Percentiles rank a stretch among this genome's conserved stretches.
Evolutionary conservation across 2,113 vertebrate genomes (phyloP).

Genomic region (Apus apus): DNA sequence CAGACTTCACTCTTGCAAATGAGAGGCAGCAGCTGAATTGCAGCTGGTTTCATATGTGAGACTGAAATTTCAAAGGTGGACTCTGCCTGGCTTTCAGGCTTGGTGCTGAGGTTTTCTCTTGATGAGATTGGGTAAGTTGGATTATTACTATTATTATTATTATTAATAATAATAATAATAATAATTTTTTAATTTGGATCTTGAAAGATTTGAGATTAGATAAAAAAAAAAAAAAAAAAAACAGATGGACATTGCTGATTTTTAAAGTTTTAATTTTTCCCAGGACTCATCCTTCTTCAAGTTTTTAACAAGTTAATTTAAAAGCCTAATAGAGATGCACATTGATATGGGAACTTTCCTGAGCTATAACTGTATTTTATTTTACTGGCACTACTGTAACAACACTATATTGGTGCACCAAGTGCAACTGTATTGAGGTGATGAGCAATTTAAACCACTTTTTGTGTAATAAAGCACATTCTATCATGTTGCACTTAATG

Average conservation of each 20-base stretch:
- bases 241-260: background rate
- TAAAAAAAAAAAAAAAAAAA: background rate
- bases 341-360: background rate
- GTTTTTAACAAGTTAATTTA: constrained; percentile 26
- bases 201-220: background rate
- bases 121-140: background rate
- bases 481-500: constrained; percentile 25
- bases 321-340: background rate
- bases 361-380: background rate
- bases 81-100: background rate
- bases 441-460: constrained; percentile 45
- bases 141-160: too few species aligned
- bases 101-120: background rate
- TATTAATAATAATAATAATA: background rate
- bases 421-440: background rate
- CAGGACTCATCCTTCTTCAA: background rate
- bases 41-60: background rate
- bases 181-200: background rate
- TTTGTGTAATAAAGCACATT: constrained; percentile 35
- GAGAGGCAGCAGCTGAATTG: background rate
- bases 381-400: background rate
- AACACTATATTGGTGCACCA: background rate
- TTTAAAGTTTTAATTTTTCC: background rate
- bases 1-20: background rate
- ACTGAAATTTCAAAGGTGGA: background rate